Base-by-base conservation (phyloP, 23 tunicate genomes). In the Phallusia fumigata region DNA sequence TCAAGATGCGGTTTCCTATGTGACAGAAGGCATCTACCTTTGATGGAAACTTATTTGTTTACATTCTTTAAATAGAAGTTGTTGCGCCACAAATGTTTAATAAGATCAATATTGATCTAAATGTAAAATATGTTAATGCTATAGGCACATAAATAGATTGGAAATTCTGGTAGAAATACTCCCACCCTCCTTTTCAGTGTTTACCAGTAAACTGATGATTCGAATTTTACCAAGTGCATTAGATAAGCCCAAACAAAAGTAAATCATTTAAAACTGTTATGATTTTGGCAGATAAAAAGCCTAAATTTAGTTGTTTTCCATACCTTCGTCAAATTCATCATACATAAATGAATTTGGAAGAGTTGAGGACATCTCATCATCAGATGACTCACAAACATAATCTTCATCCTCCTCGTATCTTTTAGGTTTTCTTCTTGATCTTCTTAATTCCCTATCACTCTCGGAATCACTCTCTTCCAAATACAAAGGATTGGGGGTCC, bases 401-500 rank as follows among this genome's bases (percentile, higher is more conserved):
- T 85, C 88, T 49, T 85, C 88, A 79, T 85, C 88, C 30, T 79
- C 78, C 49, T 80, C 90, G 30, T 86, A 86, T 28, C 85, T 74
- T 81, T 80, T 81, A 33, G 90, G 90, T 65, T 83, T 80, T 30
- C 90, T 30, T 76, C 53, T 86, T 50, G 78, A 72, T 65, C 90
- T 80, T 18, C 90, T 74, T 18, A 80, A 22, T 78, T 86, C 90
- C 76, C 85, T 35, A n/a, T 86, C 90, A 52, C 81, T 80, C 31
- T 80, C 85, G 19, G 74, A 79, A 10, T 81, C 81, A 33, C 81
- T 81, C 80, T 86, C 90, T 45, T 86, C 90, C n/a, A 36, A 28
- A 52, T 86, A 80, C n/a, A 86, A 72, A 35, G 90, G 74, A 18
- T 78, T 81, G 31, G 90, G 90, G 11, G 90, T 79, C 5, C 85